phyloP scores from a whole-genome alignment of 1,140 invertebrate genomes.

The Pseudomyrmex sp. region DNA sequence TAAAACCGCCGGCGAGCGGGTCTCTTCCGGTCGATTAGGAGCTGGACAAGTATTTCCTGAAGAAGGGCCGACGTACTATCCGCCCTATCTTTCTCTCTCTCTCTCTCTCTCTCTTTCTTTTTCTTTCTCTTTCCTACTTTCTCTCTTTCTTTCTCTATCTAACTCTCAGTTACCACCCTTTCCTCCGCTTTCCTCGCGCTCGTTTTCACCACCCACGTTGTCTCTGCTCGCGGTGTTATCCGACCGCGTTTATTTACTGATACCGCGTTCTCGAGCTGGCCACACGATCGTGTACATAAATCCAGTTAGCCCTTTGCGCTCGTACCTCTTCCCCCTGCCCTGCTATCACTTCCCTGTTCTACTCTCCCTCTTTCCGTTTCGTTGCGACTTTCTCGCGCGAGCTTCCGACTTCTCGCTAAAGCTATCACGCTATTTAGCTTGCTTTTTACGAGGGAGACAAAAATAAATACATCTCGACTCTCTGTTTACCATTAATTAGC shows the following conservation, averaged over 20 bases:
- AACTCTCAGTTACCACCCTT: constrained; percentile 8
- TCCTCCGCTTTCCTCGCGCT: not conserved
- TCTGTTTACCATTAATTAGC: too few species aligned
- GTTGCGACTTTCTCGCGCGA: constrained; percentile 43
- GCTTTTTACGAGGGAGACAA: constrained; percentile 23
- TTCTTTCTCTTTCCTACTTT: not conserved
- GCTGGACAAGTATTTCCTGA: constrained; percentile 75
- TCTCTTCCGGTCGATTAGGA: constrained; percentile 81
- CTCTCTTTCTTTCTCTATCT: not conserved
- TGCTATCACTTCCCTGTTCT: constrained; percentile 29
- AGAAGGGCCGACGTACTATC: constrained; percentile 23
- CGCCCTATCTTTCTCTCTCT: constrained; percentile 57
- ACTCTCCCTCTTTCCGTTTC: constrained; percentile 19
- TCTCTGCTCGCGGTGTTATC: constrained; percentile 65
- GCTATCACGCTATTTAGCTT: constrained; percentile 26
- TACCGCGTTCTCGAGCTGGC: constrained; percentile 78
- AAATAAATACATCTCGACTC: not conserved
- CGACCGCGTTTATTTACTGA: constrained; percentile 80
- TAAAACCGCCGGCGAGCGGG: constrained; percentile 75
- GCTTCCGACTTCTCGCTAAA: constrained; percentile 46
- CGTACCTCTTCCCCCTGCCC: constrained; percentile 41
- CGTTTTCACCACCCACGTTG: constrained; percentile 35
- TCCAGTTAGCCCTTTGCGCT: constrained; percentile 70
- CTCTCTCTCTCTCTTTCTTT: not conserved
- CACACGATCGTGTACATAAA: constrained; percentile 80